Percentiles rank a stretch among this genome's conserved stretches.
Conservation (phyloP, 2,888 invertebrate genomes). For the Euplagia quadripunctaria region DNA sequence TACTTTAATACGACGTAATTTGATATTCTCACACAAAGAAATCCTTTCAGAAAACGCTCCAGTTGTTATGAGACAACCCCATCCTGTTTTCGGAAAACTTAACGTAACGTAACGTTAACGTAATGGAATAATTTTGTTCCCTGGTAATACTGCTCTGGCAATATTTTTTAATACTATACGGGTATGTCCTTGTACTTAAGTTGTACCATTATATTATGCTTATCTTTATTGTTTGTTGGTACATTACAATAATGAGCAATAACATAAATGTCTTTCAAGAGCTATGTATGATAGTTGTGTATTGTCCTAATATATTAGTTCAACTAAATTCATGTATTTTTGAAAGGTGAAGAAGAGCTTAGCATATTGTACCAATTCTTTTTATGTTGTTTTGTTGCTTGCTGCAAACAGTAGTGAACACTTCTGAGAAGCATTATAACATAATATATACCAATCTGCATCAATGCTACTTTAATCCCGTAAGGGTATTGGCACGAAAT, state of each 20-base stretch:
- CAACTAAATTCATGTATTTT: neutral
- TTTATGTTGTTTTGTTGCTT: too few relatives aligned
- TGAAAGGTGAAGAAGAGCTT: too few relatives aligned
- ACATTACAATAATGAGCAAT: conserved; percentile 8
- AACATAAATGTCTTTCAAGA: conserved; percentile 6
- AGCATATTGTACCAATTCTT: too few relatives aligned
- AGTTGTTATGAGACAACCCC: conserved; percentile 43
- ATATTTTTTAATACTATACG: conserved; percentile 14
- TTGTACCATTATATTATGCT: conserved; percentile 10
- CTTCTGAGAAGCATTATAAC: too few relatives aligned
- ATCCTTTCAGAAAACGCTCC: conserved; percentile 30
- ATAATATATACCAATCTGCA: too few relatives aligned
- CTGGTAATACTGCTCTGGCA: conserved; percentile 10
- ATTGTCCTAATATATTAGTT: neutral
- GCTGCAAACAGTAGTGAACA: too few relatives aligned
- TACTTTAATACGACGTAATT: neutral
- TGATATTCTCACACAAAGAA: conserved; percentile 18
- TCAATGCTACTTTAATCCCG: too few relatives aligned
- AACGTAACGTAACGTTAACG: conserved; percentile 38
- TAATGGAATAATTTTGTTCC: conserved; percentile 28
- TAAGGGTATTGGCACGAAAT: too few relatives aligned
- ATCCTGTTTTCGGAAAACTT: conserved; percentile 46
- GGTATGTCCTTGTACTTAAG: conserved; percentile 2
- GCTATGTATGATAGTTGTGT: neutral
- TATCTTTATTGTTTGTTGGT: conserved; percentile 10